Evolutionary conservation across 2,888 invertebrate genomes (phyloP).

Genomic region (Blera fallax): DNA sequence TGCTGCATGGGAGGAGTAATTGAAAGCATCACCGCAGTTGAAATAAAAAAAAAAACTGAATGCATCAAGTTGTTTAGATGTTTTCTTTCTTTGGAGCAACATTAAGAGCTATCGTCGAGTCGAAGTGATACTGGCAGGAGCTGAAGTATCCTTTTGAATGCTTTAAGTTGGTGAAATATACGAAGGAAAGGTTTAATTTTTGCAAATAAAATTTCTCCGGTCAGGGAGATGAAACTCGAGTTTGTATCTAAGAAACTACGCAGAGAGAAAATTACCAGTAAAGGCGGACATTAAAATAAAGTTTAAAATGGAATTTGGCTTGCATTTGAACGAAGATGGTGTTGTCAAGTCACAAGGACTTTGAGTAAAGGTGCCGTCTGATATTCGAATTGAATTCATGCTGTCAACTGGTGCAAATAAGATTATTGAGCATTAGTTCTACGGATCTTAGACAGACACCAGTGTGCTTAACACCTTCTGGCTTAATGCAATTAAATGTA

Average conservation of each 20-base stretch:
- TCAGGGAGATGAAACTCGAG: not conserved
- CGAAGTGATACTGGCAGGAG: too few relatives aligned
- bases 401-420: not conserved
- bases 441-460: too few relatives aligned
- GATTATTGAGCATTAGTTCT: too few relatives aligned
- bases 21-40: slow-evolving; percentile 16
- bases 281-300: not conserved
- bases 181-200: not conserved
- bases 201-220: not conserved
- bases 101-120: not conserved
- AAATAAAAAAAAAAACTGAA: too few relatives aligned
- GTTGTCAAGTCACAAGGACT: not conserved
- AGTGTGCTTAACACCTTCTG: too few relatives aligned
- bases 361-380: too few relatives aligned
- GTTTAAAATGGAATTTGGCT: not conserved
- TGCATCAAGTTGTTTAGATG: not conserved
- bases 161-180: not conserved
- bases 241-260: not conserved
- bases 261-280: not conserved
- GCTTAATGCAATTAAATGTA: too few relatives aligned
- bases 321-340: not conserved
- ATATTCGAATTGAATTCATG: too few relatives aligned
- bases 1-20: slow-evolving; percentile 8
- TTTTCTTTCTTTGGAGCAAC: not conserved
- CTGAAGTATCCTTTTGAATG: not conserved